These are phyloP conservation scores for Onychomys arenicola DNA, from an alignment of 2,797 vertebrate genomes.

Conservation along the genomic window DNA sequence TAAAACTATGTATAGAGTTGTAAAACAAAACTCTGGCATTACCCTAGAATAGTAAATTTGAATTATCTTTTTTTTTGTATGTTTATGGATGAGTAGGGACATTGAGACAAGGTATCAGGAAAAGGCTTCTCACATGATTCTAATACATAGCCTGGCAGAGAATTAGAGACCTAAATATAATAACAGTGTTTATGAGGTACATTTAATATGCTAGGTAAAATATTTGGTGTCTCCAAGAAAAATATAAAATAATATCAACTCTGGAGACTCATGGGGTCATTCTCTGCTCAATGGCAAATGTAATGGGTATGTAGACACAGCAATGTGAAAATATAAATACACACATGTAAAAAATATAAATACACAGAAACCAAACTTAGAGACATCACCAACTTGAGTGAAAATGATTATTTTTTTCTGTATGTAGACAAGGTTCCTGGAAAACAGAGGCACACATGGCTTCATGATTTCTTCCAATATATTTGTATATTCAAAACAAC, in stretches of 20 bases:
- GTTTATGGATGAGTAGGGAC: not conserved
- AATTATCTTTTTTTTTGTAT: not conserved
- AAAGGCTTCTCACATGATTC: not conserved
- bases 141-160: not conserved
- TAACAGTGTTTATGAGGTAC: not conserved
- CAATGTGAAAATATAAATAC: slow-evolving; percentile 42
- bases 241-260: not conserved
- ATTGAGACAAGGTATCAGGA: not conserved
- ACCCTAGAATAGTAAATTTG: not conserved
- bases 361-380: not conserved
- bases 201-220: slow-evolving; percentile 27
- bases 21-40: not conserved
- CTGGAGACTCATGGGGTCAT: slow-evolving; percentile 15
- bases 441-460: slow-evolving; percentile 19
- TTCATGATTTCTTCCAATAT: slow-evolving; percentile 18
- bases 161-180: slow-evolving; percentile 11
- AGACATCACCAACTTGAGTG: not conserved
- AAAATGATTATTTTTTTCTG: slow-evolving; percentile 37
- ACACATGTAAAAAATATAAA: not conserved
- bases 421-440: slow-evolving; percentile 48
- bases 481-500: slow-evolving; percentile 27
- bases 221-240: not conserved
- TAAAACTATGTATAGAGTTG: slow-evolving; percentile 43
- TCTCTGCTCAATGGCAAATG: not conserved
- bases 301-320: not conserved